Evolutionary conservation across 2,797 vertebrate genomes (phyloP), one percentile per base, ranked within the genome.

Genomic region (Paedocypris micromegethes): DNA sequence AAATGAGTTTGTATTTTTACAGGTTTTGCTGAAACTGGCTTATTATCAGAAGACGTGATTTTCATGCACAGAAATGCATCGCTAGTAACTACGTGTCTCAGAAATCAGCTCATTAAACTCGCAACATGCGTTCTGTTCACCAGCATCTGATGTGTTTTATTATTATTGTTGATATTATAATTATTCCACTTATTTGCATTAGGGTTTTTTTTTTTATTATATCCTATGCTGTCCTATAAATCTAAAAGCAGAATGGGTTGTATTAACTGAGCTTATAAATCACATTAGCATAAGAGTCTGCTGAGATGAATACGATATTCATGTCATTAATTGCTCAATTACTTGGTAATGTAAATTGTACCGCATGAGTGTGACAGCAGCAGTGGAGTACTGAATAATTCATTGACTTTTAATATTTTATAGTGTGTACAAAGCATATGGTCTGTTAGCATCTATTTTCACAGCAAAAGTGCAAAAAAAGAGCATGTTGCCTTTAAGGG

Each of bases 291-390:
- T 63, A 46, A 66, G 66, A 76, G 73, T 78, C 75, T 75, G 79
- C 86, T 81, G 73, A 82, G 78, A 76, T 79, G 84, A 83, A 87
- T 88, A 81, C 83, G 77, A 79, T 80, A 84, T 85, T 87, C 81
- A 77, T 79, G 78, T 84, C 82, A 86, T 86, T 86, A 86, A 90
- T 88, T 82, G 82, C 78, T 82, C 83, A 81, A 86, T 88, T 88
- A 89, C 37, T 23, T 74, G 23, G 3, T 72, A 79, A 84, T 88
- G 83, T 83, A 89, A 86, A 89, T 86, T 76, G 85, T 84, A 77
- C 76, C 63, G 74, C 6, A 72, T 81, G 81, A 75, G 70, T 82
- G 75, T 82, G 80, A 78, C 73, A 64, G 73, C 70, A 79, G 78
- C 68, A 69, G 70, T 68, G 54, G 74, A 83, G 57, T 58, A 41